A percentile compares a stretch with the other conserved stretches of the same genome.
Evolutionary conservation across 2,888 invertebrate species (phyloP).

Genomic region (Acleris literana): DNA sequence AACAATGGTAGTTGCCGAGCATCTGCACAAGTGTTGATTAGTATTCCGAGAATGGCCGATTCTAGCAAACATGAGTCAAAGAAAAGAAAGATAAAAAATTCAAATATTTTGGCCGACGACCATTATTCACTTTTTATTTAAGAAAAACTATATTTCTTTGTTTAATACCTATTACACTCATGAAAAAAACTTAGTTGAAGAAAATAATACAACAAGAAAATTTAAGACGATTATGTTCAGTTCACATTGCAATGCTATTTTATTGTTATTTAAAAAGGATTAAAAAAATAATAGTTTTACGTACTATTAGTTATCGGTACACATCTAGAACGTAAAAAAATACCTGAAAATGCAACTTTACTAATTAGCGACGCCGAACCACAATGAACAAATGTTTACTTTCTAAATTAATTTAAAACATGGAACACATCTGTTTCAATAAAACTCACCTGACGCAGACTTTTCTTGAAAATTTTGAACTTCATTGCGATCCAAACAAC

Average conservation of each 20-base stretch:
- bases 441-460: slow-evolving; percentile 64
- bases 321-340: background rate
- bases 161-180: no score
- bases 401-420: slow-evolving; percentile 24
- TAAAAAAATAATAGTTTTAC: background rate
- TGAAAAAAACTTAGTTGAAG: no score
- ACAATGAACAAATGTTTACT: slow-evolving; percentile 5
- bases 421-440: slow-evolving; percentile 48
- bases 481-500: slow-evolving; percentile 56
- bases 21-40: background rate
- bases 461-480: slow-evolving; percentile 76
- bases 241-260: no score
- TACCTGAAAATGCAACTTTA: background rate
- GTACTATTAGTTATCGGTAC: background rate
- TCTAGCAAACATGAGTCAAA: background rate
- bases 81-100: no score
- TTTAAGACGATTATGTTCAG: no score
- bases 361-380: slow-evolving; percentile 1
- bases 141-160: no score
- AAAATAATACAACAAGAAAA: no score
- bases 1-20: background rate
- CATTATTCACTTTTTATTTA: no score
- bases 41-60: background rate
- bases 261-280: no score
- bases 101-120: no score